Evolutionary conservation across 1,140 invertebrate species (phyloP).

Genomic region (Zaprionus davidi): DNA sequence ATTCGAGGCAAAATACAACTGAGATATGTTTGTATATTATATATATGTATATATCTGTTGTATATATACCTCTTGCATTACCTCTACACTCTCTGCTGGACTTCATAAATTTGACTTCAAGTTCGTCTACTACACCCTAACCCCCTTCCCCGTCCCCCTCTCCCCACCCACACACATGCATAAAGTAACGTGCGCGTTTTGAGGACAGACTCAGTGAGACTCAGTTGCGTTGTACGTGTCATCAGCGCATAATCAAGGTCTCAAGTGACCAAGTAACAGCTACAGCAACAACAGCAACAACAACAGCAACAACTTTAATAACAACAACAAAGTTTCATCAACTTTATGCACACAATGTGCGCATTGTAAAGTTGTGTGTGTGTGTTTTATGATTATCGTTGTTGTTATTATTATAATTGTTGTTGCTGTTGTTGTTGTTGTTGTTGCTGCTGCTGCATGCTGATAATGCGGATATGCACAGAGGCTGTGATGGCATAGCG

Average conservation of each 20-base stretch:
- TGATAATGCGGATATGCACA: constrained; percentile 46
- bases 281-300: constrained; percentile 1
- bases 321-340: constrained; percentile 22
- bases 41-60: not conserved
- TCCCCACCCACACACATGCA: not conserved
- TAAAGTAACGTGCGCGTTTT: constrained; percentile 26
- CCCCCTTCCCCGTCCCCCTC: not conserved
- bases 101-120: constrained; percentile 3
- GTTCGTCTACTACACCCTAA: not conserved
- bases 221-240: constrained; percentile 36
- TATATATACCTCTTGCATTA: not conserved
- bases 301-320: not conserved
- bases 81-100: not conserved
- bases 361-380: constrained; percentile 4
- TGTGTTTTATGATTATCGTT: constrained; percentile 38
- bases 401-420: constrained; percentile 34
- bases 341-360: constrained; percentile 27
- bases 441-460: constrained; percentile 26
- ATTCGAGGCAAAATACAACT: not conserved
- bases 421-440: constrained; percentile 12
- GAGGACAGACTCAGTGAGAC: constrained; percentile 20
- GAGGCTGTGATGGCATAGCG: not conserved
- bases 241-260: constrained; percentile 47
- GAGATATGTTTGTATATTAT: not conserved
- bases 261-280: constrained; percentile 30